A percentile compares a stretch with the other conserved stretches of the same genome.
phyloP scores from a whole-genome alignment of 2,797 vertebrate species.

The Picus viridis region DNA sequence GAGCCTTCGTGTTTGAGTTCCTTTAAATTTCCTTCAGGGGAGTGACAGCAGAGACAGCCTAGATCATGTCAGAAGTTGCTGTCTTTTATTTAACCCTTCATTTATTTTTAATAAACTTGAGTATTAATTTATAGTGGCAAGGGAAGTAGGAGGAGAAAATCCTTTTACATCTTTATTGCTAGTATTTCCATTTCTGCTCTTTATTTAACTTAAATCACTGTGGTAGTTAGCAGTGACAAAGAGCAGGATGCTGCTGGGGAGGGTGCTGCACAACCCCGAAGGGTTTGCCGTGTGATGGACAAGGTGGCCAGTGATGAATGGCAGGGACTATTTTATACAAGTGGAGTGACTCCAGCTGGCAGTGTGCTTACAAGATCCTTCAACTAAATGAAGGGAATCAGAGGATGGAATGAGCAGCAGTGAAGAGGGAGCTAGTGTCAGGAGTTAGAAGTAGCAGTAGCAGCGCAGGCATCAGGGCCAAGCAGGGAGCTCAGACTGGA shows the following conservation, averaged over 20 bases:
- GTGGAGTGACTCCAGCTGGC: not conserved
- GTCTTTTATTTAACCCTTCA: constrained; percentile 51
- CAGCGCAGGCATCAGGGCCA: rapidly evolving
- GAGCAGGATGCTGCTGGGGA: not conserved
- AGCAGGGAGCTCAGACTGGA: not conserved
- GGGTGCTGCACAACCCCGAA: not conserved
- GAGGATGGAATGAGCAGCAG: not conserved
- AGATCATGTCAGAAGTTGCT: constrained; percentile 30
- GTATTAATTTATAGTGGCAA: constrained; percentile 16
- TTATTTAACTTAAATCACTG: not conserved
- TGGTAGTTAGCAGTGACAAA: not conserved
- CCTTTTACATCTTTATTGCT: not conserved
- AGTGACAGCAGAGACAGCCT: not conserved
- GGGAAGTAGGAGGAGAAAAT: not conserved
- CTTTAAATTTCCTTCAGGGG: constrained; percentile 17
- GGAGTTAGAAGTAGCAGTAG: not conserved
- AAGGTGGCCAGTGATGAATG: not conserved
- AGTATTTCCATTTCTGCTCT: not conserved
- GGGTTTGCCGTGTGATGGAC: not conserved
- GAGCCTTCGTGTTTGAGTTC: constrained; percentile 10
- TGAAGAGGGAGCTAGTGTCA: not conserved
- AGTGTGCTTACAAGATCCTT: not conserved
- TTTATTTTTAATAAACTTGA: constrained; percentile 35
- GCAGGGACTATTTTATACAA: not conserved
- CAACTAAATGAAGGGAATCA: not conserved